Evolutionary conservation across 2,113 vertebrate genomes (phyloP).

Genomic region (Hyla sarda): DNA sequence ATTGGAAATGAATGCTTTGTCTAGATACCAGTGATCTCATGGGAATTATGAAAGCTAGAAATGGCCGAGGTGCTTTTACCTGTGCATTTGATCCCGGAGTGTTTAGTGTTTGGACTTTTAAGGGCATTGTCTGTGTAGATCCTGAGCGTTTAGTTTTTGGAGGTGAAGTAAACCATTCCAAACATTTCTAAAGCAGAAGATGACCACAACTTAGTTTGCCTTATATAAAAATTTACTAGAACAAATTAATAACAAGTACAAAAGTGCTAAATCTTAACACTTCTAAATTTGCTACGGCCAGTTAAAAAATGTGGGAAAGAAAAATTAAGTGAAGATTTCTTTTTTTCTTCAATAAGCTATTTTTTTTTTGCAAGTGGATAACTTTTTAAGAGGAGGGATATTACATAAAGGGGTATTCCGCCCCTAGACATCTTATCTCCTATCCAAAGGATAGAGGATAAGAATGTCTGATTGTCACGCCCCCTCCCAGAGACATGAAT

Average conservation of each 20-base stretch:
- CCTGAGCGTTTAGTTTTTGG: conserved; percentile 58
- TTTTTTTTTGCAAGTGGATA: too few species aligned
- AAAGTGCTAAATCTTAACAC: not conserved
- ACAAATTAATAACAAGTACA: not conserved
- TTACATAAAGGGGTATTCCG: too few species aligned
- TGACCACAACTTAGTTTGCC: conserved; percentile 40
- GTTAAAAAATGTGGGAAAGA: not conserved
- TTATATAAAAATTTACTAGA: not conserved
- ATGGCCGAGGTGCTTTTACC: conserved; percentile 44
- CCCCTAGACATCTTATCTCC: too few species aligned
- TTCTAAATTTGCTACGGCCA: not conserved
- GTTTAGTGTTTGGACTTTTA: conserved; percentile 59
- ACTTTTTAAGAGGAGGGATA: too few species aligned
- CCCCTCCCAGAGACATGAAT: too few species aligned
- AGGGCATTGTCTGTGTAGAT: conserved; percentile 59
- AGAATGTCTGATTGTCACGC: too few species aligned
- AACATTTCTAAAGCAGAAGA: conserved; percentile 56
- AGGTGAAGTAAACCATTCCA: conserved; percentile 59
- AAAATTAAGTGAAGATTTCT: too few species aligned
- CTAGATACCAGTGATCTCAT: conserved; percentile 6
- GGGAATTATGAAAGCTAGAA: conserved; percentile 28
- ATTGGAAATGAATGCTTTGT: not conserved
- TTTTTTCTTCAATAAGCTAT: too few species aligned
- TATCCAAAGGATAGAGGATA: too few species aligned
- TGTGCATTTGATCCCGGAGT: conserved; percentile 54